Conservation (phyloP, 2,888 invertebrate genomes). For the Lathronympha strigana region DNA sequence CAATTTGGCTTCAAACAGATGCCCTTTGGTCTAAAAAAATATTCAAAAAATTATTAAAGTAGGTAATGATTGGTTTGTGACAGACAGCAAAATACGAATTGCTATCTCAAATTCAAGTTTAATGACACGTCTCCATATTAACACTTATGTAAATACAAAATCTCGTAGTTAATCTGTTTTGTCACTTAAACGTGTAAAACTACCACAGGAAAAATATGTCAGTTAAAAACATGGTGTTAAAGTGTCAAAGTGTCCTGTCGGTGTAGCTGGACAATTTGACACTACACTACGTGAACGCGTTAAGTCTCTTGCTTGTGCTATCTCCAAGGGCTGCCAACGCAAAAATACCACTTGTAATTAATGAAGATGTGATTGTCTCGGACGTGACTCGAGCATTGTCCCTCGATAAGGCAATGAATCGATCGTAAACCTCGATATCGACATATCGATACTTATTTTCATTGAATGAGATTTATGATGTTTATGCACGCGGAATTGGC, state of each 20-base stretch:
- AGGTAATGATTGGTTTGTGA: no score
- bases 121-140: no score
- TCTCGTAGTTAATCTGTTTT: no score
- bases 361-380: slow-evolving; percentile 80
- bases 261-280: not conserved
- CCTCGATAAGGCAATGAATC: slow-evolving; percentile 69
- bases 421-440: slow-evolving; percentile 71
- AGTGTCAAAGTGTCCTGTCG: not conserved
- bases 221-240: not conserved
- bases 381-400: slow-evolving; percentile 68
- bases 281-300: slow-evolving; percentile 32
- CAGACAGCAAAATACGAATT: no score
- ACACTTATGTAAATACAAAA: no score
- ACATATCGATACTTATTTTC: slow-evolving; percentile 75
- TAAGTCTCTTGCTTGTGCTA: slow-evolving; percentile 52
- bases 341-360: slow-evolving; percentile 76
- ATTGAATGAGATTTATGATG: slow-evolving; percentile 79
- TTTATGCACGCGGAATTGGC: slow-evolving; percentile 76
- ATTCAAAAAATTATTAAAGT: no score
- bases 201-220: not conserved
- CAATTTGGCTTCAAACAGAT: not conserved
- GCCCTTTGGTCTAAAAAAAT: slow-evolving; percentile 1
- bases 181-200: not conserved
- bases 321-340: slow-evolving; percentile 54
- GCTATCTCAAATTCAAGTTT: no score